Percentiles rank a stretch among this genome's conserved stretches.
Conservation (phyloP, 2,888 invertebrate species). For the Microctonus hyperodae region DNA sequence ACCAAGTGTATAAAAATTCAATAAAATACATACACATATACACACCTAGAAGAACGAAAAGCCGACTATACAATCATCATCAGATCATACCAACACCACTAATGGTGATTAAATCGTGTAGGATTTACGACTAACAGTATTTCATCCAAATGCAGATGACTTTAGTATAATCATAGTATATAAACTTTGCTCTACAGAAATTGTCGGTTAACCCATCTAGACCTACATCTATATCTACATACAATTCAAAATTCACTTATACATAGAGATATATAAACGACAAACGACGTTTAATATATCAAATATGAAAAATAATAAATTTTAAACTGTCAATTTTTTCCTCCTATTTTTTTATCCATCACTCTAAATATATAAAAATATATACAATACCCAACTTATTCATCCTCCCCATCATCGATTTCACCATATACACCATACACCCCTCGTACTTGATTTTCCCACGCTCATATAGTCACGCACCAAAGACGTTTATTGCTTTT, state of each 20-base stretch:
- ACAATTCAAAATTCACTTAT: no score
- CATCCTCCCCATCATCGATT: slow-evolving; percentile 27
- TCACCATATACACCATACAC: slow-evolving; percentile 19
- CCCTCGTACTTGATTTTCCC: slow-evolving; percentile 28
- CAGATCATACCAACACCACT: slow-evolving; percentile 12
- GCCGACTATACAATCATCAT: not conserved
- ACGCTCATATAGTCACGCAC: slow-evolving; percentile 32
- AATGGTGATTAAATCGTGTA: slow-evolving; percentile 32
- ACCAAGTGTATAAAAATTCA: not conserved
- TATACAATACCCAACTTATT: not conserved
- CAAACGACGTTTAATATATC: not conserved
- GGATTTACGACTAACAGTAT: slow-evolving; percentile 30
- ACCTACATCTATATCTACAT: not conserved
- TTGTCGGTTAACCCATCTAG: not conserved
- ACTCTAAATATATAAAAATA: not conserved
- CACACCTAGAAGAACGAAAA: not conserved
- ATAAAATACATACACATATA: not conserved
- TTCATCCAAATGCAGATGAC: slow-evolving; percentile 32
- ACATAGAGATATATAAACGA: no score
- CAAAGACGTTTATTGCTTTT: slow-evolving; percentile 28
- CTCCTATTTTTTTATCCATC: no score
- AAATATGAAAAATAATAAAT: not conserved
- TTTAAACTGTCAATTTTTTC: not conserved
- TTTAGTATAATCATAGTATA: slow-evolving; percentile 28
- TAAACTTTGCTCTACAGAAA: not conserved